phyloP scores from a whole-genome alignment of 2,888 invertebrate species.

The Rhogogaster chlorosoma region DNA sequence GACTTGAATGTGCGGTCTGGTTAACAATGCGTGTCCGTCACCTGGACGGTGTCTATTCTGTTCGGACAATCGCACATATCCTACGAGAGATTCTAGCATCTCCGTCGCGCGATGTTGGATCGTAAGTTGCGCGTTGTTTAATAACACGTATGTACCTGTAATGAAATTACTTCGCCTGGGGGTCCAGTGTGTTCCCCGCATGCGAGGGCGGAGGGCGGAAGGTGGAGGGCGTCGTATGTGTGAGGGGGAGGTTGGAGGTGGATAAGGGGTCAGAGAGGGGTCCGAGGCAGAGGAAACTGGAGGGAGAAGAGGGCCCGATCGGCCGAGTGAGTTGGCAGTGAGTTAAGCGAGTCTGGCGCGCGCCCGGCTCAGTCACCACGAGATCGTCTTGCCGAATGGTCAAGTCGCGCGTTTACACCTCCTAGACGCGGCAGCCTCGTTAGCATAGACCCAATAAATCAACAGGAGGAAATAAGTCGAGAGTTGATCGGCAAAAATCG shows the following conservation, averaged over 20 bases:
- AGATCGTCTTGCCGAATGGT: conserved; percentile 78
- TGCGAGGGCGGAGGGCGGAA: conserved; percentile 61
- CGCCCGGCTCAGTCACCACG: conserved; percentile 76
- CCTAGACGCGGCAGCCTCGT: conserved; percentile 7
- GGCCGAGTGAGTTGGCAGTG: conserved; percentile 65
- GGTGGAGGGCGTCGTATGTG: conserved; percentile 24
- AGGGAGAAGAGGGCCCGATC: conserved; percentile 53
- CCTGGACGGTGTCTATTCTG: background rate
- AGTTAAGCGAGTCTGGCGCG: conserved; percentile 73
- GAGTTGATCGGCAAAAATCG: background rate
- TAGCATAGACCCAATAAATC: background rate
- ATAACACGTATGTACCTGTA: conserved; percentile 57
- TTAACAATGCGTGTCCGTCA: background rate
- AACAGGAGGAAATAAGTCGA: conserved; percentile 53
- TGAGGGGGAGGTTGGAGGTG: conserved; percentile 56
- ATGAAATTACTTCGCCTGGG: conserved; percentile 71
- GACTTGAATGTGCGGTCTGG: background rate
- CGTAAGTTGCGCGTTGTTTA: conserved; percentile 24
- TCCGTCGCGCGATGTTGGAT: background rate
- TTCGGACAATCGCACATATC: background rate
- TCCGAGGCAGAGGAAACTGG: conserved; percentile 39
- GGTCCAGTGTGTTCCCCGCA: conserved; percentile 63
- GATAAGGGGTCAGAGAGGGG: conserved; percentile 56
- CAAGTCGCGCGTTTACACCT: conserved; percentile 66
- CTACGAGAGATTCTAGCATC: background rate